These are phyloP conservation scores for Cabera pusaria DNA, from an alignment of 2,888 invertebrate species.

Conservation along the genomic window DNA sequence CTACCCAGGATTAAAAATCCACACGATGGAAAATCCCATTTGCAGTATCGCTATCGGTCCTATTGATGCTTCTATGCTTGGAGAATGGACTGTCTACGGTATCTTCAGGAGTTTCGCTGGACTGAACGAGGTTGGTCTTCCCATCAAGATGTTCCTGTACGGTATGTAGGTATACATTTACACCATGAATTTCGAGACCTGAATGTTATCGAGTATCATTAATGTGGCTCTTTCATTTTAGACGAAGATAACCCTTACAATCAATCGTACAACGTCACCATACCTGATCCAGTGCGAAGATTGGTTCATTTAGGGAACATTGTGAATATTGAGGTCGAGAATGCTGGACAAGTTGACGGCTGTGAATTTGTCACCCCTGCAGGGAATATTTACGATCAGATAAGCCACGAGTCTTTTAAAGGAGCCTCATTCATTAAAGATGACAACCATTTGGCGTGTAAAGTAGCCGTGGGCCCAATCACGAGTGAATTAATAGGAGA, in stretches of 20 bases:
- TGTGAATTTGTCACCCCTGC: constrained; percentile 38
- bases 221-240: constrained; percentile 32
- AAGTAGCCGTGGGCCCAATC: constrained; percentile 39
- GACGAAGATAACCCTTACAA: constrained; percentile 42
- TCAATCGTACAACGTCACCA: constrained; percentile 48
- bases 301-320: constrained; percentile 37
- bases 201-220: no score
- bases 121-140: constrained; percentile 36
- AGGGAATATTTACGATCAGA: constrained; percentile 27
- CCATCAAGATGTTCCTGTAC: constrained; percentile 43
- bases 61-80: constrained; percentile 36
- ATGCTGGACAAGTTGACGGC: constrained; percentile 32
- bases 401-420: constrained; percentile 7
- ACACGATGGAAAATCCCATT: constrained; percentile 11
- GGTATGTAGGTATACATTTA: constrained; percentile 44
- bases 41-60: constrained; percentile 46
- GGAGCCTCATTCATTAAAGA: constrained; percentile 34
- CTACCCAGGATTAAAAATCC: constrained; percentile 41
- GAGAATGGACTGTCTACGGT: constrained; percentile 48
- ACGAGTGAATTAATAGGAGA: constrained; percentile 39
- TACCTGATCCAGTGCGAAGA: constrained; percentile 23
- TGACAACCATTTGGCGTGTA: constrained; percentile 28
- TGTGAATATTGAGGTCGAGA: constrained; percentile 29
- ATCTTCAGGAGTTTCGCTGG: constrained; percentile 30
- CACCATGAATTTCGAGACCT: no score